Conservation (phyloP, 1,140 invertebrate genomes). For the Elysia chlorotica region DNA sequence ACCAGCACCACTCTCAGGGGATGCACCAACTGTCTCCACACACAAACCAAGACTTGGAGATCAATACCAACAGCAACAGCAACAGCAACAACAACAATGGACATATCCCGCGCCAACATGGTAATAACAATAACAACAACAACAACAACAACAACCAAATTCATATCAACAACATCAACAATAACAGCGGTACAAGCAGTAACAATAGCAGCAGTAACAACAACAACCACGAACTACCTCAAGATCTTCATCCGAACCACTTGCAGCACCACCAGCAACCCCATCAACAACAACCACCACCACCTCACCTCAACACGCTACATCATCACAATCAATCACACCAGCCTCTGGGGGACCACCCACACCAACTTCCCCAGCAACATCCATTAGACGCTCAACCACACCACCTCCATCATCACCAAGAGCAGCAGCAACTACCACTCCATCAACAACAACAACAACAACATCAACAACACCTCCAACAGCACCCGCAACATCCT, state of each 20-base stretch:
- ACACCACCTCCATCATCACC: constrained; percentile 6
- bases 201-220: constrained; percentile 8
- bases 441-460: constrained; percentile 13
- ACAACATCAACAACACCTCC: constrained; percentile 2
- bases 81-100: constrained; percentile 15
- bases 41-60: too few species aligned
- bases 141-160: too few species aligned
- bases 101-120: too few species aligned
- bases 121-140: constrained; percentile 8
- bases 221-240: constrained; percentile 5
- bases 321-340: constrained; percentile 11
- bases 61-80: constrained; percentile 13
- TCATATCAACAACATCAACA: too few species aligned
- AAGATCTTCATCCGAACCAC: background rate
- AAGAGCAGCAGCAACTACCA: constrained; percentile 8
- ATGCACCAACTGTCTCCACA: too few species aligned
- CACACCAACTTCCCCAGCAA: background rate
- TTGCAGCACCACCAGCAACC: background rate
- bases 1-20: too few species aligned
- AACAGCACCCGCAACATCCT: constrained; percentile 10
- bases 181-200: constrained; percentile 15
- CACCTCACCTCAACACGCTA: background rate
- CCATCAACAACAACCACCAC: constrained; percentile 14
- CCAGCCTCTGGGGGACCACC: background rate
- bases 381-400: background rate